These are phyloP conservation scores for Apaloderma vittatum DNA, from an alignment of 2,113 vertebrate genomes.

Conservation along the genomic window DNA sequence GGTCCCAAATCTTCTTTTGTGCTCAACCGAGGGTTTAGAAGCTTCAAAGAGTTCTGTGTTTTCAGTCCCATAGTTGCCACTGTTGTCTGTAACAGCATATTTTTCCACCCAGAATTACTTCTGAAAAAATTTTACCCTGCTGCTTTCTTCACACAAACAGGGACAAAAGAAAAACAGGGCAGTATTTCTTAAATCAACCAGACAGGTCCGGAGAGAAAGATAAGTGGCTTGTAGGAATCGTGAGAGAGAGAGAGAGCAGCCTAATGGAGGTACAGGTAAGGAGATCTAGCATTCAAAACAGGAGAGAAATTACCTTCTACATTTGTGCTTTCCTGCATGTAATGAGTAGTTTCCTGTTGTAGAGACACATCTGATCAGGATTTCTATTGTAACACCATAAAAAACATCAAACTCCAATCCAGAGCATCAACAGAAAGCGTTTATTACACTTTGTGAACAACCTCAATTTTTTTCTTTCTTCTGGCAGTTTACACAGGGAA, in stretches of 20 bases:
- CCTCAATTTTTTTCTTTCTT: not conserved
- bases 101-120: not conserved
- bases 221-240: no score
- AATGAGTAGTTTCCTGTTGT: not conserved
- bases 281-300: not conserved
- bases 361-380: not conserved
- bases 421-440: not conserved
- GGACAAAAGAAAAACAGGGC: not conserved
- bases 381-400: not conserved
- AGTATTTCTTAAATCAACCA: not conserved
- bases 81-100: not conserved
- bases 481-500: not conserved
- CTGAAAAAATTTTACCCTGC: not conserved
- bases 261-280: no score
- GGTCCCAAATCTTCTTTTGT: not conserved
- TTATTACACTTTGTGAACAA: not conserved
- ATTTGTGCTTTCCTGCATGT: not conserved
- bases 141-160: not conserved
- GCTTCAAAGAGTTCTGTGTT: not conserved
- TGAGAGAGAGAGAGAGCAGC: no score
- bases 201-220: not conserved
- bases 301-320: not conserved
- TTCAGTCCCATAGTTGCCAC: accelerated
- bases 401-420: not conserved
- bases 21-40: not conserved